Conservation (phyloP, 1,140 invertebrate species). For the Portunus trituberculatus region DNA sequence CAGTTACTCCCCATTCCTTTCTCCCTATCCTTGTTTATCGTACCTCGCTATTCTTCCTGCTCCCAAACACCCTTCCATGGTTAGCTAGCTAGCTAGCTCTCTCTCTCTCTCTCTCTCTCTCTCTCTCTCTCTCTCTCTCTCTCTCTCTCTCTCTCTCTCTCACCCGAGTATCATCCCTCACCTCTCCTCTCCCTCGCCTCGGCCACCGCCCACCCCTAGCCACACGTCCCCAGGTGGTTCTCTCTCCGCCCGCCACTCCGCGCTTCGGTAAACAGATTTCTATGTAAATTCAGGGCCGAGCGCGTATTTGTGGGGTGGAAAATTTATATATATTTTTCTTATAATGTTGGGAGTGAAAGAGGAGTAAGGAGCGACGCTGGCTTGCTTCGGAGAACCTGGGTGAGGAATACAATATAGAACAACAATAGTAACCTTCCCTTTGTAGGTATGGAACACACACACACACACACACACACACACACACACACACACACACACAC, state of each 20-base stretch:
- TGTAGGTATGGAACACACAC: no score
- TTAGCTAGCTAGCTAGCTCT: no score
- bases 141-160: neutral
- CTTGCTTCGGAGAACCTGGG: neutral
- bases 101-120: neutral
- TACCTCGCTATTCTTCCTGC: no score
- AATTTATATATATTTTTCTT: conserved; percentile 25
- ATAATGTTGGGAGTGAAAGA: neutral
- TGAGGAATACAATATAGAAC: neutral
- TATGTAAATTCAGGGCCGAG: neutral
- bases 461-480: no score
- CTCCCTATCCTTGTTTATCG: no score
- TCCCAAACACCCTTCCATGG: no score
- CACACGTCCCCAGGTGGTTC: neutral
- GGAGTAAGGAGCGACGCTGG: neutral
- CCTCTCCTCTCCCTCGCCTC: no score
- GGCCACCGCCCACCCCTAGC: neutral
- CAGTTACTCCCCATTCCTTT: no score
- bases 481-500: no score
- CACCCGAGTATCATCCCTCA: no score
- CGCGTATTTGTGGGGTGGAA: neutral
- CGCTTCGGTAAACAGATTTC: conserved; percentile 21
- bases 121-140: neutral
- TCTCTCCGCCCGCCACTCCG: neutral
- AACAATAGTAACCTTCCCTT: neutral